Base-by-base conservation (phyloP, 2,113 vertebrate species). In the Callithrix jacchus region DNA sequence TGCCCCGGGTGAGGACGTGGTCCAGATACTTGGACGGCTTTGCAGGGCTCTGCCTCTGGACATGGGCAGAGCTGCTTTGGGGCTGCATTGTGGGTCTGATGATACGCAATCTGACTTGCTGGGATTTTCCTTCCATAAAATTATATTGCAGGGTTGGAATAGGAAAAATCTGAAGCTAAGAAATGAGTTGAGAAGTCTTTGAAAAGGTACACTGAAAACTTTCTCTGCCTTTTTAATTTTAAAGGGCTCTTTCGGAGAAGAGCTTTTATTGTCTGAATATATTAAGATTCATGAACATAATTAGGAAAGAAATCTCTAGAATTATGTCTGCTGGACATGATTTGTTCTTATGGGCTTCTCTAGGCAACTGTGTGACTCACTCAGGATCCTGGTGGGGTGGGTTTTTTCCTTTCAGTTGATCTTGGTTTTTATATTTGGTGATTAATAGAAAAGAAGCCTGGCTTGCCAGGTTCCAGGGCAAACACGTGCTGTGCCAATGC, bases 1-100 rank as follows among this genome's bases (percentile, higher is more conserved):
- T 99, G 96, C 99, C 99, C 21, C 99, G 99, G 99, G 99, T 99
- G 94, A 98, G 99, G 81, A 96, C 73, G 7, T 25, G 0, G 1
- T 12, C 37, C 68, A 52, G 52, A 95, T n/a, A 94, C 87, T 17
- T 52, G 81, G 95, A 25, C 73, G 32, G 89, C 47, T 6, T 70
- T 56, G 58, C n/a, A 1, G 14, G 8, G 84, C 58, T 17, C 42
- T 17, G 91, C 97, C 90, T 20, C 7, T 54, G 80, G 68, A 17
- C 79, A 32, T 20, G 3, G 54, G 89, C 56, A 81, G 73, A 40
- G 58, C 96, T 76, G 70, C 0, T 2, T 7, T 30, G 37, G 27
- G 92, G 96, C 88, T 37, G 45, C 89, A 6, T 71, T 6, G 1
- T 0, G 0, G 25, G 9, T 16, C 35, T 92, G 81, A 9, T 73